Base-by-base conservation (phyloP, 2,113 vertebrate genomes). In the Passer montanus region DNA sequence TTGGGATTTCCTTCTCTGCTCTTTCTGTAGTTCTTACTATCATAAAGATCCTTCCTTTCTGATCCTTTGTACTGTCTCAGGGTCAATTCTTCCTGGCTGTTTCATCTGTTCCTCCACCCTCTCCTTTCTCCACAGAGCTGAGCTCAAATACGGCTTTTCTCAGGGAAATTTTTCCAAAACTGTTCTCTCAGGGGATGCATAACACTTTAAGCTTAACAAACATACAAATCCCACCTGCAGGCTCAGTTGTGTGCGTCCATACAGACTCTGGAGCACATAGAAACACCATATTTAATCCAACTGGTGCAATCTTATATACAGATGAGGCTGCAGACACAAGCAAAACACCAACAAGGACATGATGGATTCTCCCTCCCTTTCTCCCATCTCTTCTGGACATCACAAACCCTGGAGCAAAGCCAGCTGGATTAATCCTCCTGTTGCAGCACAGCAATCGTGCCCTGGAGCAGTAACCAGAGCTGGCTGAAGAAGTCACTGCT, bases 391-490 rank as follows among this genome's bases (percentile, higher is more conserved):
- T 89, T 83, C 76, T 53, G 58, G 63, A 17, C 41, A 79, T 31
- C 35, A 52, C 37, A 88, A 72, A 55, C 9, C 28, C n/a, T 13
- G 41, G 20, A 87, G 43, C 37, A 59, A 80, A 84, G 68, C 52
- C 73, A 84, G 37, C 24, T 86, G 63, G 50, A 76, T 73, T 56
- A 86, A 92, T 70, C 18, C 43, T 70, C 50, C 50, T 4, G 7
- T 55, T 5, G 8, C 28, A 74, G 69, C 7, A 1, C 5, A 6
- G 46, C 3, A 2, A 37, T 82, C 0, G 0, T 37, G 62, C 47
- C 47, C 33, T 1, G 4, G 27, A 72, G 30, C 66, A 62, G 50
- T 60, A 79, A 53, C 15, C n/a, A 76, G 55, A 84, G 14, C 27
- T 70, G 60, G 33, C 60, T 93, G 20, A 84, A 92, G 41, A 66